Conservation (phyloP, 2,888 invertebrate genomes). For the Sarcophaga subvicina region DNA sequence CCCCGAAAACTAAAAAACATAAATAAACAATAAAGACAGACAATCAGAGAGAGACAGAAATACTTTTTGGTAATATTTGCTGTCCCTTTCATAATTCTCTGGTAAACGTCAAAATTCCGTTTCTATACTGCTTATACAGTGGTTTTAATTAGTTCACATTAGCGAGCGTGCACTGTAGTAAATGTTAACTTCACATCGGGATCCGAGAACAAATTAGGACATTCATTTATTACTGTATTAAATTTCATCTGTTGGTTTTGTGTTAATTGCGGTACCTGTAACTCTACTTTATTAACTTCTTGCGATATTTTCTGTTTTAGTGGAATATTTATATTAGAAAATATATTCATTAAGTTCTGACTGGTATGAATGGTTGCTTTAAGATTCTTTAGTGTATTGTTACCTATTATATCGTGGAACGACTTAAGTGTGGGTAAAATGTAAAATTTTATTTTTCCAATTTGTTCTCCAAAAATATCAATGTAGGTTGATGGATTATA, state of each 20-base stretch:
- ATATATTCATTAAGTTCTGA: constrained; percentile 42
- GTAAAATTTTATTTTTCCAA: constrained; percentile 38
- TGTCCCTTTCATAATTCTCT: too few relatives aligned
- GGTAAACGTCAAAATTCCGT: too few relatives aligned
- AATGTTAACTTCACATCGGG: constrained; percentile 32
- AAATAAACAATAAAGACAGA: too few relatives aligned
- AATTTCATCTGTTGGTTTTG: too few relatives aligned
- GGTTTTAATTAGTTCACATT: too few relatives aligned
- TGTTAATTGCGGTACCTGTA: constrained; percentile 24
- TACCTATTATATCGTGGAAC: constrained; percentile 41
- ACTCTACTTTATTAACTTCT: constrained; percentile 30
- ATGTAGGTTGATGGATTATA: constrained; percentile 42
- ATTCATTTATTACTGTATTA: too few relatives aligned
- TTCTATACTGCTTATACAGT: too few relatives aligned
- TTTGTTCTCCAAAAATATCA: constrained; percentile 17
- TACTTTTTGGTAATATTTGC: too few relatives aligned
- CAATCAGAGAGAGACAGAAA: too few relatives aligned
- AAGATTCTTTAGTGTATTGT: constrained; percentile 33
- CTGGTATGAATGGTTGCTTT: constrained; percentile 45
- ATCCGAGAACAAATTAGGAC: background rate
- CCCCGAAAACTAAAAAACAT: too few relatives aligned
- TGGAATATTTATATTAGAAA: constrained; percentile 32
- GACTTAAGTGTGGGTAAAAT: constrained; percentile 45
- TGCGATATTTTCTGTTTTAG: constrained; percentile 37
- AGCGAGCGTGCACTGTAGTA: background rate